Base-by-base conservation (phyloP, 2,888 invertebrate species). In the Mimumesa dahlbomi region DNA sequence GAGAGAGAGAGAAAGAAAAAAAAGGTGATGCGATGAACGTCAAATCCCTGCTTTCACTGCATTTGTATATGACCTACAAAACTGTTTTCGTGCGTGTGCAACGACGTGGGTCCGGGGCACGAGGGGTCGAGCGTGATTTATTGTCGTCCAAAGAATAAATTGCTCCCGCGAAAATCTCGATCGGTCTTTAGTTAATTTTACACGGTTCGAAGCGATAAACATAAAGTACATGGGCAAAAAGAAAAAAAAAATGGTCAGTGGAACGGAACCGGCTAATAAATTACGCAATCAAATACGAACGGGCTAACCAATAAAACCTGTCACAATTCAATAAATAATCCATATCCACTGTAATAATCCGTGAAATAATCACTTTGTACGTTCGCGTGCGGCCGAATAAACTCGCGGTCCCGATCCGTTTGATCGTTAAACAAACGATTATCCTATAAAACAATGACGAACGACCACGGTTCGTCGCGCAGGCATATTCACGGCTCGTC, bases 41-140 rank as follows among this genome's bases (percentile, higher is more conserved):
- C 75, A 76, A 76, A 76, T 76, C 57, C 63, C 46, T 62, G 75
- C 76, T 76, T 76, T 76, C 76, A 70, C 76, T 78, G 70, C 54
- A 53, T 48, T 40, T 63, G 59, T 61, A 48, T 65, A 38, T 79
- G 79, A 78, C 76, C 76, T 75, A 76, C 56, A 79, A 76, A n/a
- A 76, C 43, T 54, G 56, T 61, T 52, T 49, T 29, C 29, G 56
- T 48, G 31, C 4, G 56, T 18, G 50, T n/a, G 18, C 22, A 7
- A 6, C n/a, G 22, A 14, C 48, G 42, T 46, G 57, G 46, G 52
- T 38, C 43, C 36, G 13, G 14, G 38, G 43, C 53, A 34, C 58
- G 49, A 38, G 48, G 59, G 57, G 58, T 70, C 58, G 54, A 5
- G 16, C 34, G 48, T 48, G 61, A 77, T 71, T 71, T 64, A 71